phyloP scores from a whole-genome alignment of 2,888 invertebrate genomes.

The Rhabditoides inermis region DNA sequence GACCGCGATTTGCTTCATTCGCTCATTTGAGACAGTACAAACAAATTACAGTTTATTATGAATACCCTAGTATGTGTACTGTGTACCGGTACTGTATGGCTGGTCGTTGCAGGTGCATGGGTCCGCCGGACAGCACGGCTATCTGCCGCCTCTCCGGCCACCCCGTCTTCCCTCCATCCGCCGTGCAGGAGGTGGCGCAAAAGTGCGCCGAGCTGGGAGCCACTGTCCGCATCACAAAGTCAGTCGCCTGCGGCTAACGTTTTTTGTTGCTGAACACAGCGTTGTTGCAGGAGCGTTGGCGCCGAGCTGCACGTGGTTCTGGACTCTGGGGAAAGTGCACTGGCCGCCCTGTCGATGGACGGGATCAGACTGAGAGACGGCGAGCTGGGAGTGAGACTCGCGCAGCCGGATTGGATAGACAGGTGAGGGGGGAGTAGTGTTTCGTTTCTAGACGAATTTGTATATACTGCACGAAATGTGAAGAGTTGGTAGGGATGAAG shows the following conservation, averaged over 20 bases:
- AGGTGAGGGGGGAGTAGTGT: too few relatives aligned
- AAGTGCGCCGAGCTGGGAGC: constrained; percentile 42
- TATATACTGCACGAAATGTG: too few relatives aligned
- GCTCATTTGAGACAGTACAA: too few relatives aligned
- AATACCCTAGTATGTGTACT: too few relatives aligned
- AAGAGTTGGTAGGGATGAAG: too few relatives aligned
- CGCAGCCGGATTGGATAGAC: constrained; percentile 34
- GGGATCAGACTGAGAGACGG: constrained; percentile 30
- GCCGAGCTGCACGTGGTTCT: constrained; percentile 85
- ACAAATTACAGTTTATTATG: too few relatives aligned
- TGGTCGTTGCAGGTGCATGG: constrained; percentile 58
- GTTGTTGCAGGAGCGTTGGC: constrained; percentile 65
- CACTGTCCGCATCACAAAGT: constrained; percentile 44
- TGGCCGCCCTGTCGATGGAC: constrained; percentile 58
- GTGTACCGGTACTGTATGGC: too few relatives aligned
- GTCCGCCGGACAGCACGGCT: constrained; percentile 89
- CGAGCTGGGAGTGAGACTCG: constrained; percentile 26
- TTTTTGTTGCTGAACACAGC: neutral
- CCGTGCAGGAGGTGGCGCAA: constrained; percentile 32
- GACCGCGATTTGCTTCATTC: too few relatives aligned
- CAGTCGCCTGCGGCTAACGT: constrained; percentile 1
- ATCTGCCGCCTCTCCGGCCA: constrained; percentile 61
- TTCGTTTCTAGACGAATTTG: too few relatives aligned
- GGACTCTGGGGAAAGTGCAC: constrained; percentile 76
- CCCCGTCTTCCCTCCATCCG: constrained; percentile 29